These are phyloP conservation scores for Netelia melanura DNA, from an alignment of 2,888 invertebrate genomes.

Conservation along the genomic window DNA sequence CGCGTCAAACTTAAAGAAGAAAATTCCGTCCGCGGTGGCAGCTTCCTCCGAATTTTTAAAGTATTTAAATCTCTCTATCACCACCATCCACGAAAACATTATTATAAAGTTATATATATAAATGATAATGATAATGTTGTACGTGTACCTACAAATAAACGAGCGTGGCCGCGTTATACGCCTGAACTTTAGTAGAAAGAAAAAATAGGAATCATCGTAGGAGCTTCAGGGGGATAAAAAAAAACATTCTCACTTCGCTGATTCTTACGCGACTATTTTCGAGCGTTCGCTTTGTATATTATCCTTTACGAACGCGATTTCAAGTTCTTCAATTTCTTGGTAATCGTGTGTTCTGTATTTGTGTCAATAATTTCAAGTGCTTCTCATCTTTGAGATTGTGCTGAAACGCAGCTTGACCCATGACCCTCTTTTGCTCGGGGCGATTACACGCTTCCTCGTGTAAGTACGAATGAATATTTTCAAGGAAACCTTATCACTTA, in stretches of 20 bases:
- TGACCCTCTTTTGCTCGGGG: constrained; percentile 49
- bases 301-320: too few relatives aligned
- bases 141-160: constrained; percentile 51
- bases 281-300: background rate
- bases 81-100: constrained; percentile 28
- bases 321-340: constrained; percentile 2
- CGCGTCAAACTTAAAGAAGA: constrained; percentile 31
- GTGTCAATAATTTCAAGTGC: background rate
- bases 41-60: constrained; percentile 38
- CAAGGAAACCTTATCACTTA: constrained; percentile 43
- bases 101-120: constrained; percentile 38
- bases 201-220: background rate
- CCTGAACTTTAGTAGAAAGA: constrained; percentile 23
- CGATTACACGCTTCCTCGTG: background rate
- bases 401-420: constrained; percentile 53
- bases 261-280: background rate
- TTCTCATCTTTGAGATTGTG: constrained; percentile 2
- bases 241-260: background rate
- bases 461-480: background rate
- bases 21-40: constrained; percentile 65
- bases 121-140: constrained; percentile 43
- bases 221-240: background rate
- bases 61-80: constrained; percentile 21
- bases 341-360: constrained; percentile 41
- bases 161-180: constrained; percentile 33